Base-by-base conservation (phyloP, 2,888 invertebrate species). In the Caenorhabditis panamensis region DNA sequence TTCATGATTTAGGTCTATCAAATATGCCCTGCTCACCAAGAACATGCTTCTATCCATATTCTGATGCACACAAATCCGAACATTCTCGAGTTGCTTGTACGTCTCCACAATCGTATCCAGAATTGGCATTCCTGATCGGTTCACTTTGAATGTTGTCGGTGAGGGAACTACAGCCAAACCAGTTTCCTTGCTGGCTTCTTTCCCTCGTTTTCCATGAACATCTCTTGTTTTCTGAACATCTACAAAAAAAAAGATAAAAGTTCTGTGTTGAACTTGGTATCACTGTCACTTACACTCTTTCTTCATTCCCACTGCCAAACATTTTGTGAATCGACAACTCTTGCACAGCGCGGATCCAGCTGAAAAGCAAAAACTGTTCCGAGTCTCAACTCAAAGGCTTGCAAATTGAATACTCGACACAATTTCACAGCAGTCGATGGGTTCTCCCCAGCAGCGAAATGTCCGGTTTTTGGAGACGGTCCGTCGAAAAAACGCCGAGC, bases 201-300 rank as follows among this genome's bases (percentile, higher is more conserved):
- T 68, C n/a, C 41, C 81, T 41, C 84, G 28, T 51, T 68, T 80
- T 16, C 84, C 82, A 16, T 82, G 66, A n/a, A 56, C 66, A n/a
- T 84, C 84, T 47, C 82, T 64, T 36, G 78, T 79, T 31, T 69
- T 51, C 41, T 84, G 84, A n/a, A 84, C 84, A 3, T 53, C 62
- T 58, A 41, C 9, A 41, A 41, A 41, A 6, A 2, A 41, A 13
- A 13, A 41, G n/a, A n/a, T n/a, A n/a, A n/a, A n/a, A n/a, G n/a
- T n/a, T n/a, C 8, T 37, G n/a, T 18, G 26, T 9, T 9, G 4
- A 4, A 31, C 5, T 31, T 31, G 31, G 31, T 31, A 31, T 31
- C n/a, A 9, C 9, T 31, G 5, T 22, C 6, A 56, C 31, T 31
- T 41, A 59, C 59, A 36, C 8, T 72, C 72, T 47, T 56, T 72